These are phyloP conservation scores for Synanthedon formicaeformis DNA, from an alignment of 2,888 invertebrate species.

Conservation along the genomic window DNA sequence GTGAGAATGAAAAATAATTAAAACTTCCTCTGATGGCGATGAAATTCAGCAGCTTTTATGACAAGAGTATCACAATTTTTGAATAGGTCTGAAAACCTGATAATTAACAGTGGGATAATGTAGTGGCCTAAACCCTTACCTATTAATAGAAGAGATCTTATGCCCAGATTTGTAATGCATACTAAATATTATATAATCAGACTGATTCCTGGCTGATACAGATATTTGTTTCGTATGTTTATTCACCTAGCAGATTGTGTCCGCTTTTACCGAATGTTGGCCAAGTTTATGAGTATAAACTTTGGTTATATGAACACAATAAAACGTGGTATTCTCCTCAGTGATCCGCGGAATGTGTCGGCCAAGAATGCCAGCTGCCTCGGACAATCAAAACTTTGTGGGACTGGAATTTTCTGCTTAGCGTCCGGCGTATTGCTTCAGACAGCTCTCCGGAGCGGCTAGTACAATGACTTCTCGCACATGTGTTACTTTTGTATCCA, in stretches of 20 bases:
- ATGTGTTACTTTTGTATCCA: background rate
- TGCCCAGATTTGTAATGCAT: too few relatives aligned
- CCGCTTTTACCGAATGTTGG: constrained; percentile 29
- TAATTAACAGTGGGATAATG: too few relatives aligned
- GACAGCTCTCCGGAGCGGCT: constrained; percentile 6
- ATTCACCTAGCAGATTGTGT: background rate
- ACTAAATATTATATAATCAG: too few relatives aligned
- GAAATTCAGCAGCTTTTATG: too few relatives aligned
- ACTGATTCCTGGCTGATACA: too few relatives aligned
- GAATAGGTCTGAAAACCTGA: too few relatives aligned
- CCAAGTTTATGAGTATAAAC: constrained; percentile 43
- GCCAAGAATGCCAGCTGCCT: constrained; percentile 65
- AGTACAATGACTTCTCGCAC: constrained; percentile 17
- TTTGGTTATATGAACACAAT: constrained; percentile 57
- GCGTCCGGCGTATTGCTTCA: constrained; percentile 49
- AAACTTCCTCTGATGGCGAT: too few relatives aligned
- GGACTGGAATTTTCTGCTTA: constrained; percentile 63
- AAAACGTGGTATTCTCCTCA: constrained; percentile 47
- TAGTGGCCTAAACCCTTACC: too few relatives aligned
- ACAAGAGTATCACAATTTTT: too few relatives aligned
- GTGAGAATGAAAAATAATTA: too few relatives aligned
- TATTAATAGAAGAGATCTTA: too few relatives aligned
- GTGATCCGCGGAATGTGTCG: constrained; percentile 54
- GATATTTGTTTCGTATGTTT: too few relatives aligned
- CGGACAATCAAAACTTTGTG: constrained; percentile 70